Evolutionary conservation across 2,113 vertebrate genomes (phyloP).

Genomic region (Phalacrocorax pelagicus): DNA sequence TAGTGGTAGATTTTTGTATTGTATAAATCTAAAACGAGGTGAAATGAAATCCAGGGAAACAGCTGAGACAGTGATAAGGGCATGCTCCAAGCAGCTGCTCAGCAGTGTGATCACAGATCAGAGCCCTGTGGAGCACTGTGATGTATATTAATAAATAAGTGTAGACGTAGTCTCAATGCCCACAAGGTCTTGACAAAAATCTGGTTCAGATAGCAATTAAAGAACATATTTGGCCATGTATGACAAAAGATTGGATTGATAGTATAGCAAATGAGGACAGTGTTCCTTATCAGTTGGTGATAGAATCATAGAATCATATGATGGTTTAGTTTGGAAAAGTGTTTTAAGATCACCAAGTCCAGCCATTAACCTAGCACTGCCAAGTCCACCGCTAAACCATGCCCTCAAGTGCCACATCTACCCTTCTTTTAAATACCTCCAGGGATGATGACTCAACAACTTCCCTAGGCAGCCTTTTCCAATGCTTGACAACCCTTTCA

Average conservation of each 20-base stretch:
- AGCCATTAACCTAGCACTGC: too few relatives aligned
- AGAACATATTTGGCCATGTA: background rate
- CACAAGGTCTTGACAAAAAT: constrained; percentile 32
- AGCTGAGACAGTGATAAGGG: background rate
- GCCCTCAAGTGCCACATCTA: too few relatives aligned
- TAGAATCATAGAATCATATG: background rate
- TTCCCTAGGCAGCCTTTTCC: too few relatives aligned
- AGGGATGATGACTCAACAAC: too few relatives aligned
- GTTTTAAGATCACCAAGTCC: background rate
- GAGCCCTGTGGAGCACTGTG: background rate
- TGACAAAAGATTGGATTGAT: background rate
- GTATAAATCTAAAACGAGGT: background rate
- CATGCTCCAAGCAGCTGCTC: background rate
- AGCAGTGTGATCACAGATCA: background rate
- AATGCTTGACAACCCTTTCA: too few relatives aligned
- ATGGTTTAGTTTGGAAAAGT: background rate
- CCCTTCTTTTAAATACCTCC: too few relatives aligned
- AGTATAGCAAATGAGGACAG: background rate
- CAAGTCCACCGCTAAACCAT: too few relatives aligned
- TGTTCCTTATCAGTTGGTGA: background rate
- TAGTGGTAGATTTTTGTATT: background rate
- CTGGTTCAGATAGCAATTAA: constrained; percentile 23
- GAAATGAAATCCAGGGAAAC: background rate
- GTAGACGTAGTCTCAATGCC: constrained; percentile 3
- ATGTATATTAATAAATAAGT: constrained; percentile 18